Percentiles rank a stretch among this genome's conserved stretches.
Evolutionary conservation across 2,888 invertebrate species (phyloP).

Genomic region (Augochlorella aurata): DNA sequence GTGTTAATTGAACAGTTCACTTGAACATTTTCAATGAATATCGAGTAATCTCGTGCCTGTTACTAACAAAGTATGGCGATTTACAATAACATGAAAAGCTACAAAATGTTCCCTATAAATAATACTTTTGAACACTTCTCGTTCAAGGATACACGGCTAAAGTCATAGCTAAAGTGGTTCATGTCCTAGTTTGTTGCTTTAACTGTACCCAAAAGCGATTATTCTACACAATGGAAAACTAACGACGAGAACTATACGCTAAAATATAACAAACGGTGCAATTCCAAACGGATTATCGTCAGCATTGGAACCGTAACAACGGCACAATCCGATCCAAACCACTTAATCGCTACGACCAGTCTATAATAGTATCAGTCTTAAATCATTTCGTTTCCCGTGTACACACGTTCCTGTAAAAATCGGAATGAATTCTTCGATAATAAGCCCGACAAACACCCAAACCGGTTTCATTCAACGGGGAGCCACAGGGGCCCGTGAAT

Average conservation of each 20-base stretch:
- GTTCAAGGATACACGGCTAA: not conserved
- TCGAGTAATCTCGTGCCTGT: not conserved
- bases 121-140: slow-evolving; percentile 18
- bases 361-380: slow-evolving; percentile 53
- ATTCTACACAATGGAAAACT: not conserved
- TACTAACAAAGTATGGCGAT: slow-evolving; percentile 1
- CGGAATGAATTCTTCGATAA: not conserved
- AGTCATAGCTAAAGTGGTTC: not conserved
- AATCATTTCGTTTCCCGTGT: slow-evolving; percentile 26
- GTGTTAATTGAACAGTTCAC: not conserved
- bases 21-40: not conserved
- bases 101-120: slow-evolving; percentile 8
- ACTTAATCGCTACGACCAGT: slow-evolving; percentile 48
- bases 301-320: not conserved
- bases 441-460: not conserved
- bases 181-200: not conserved
- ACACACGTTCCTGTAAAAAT: not conserved
- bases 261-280: slow-evolving; percentile 44
- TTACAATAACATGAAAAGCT: not conserved
- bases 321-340: not conserved
- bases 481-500: not conserved
- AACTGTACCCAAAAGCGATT: not conserved
- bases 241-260: not conserved
- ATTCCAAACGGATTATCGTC: slow-evolving; percentile 22
- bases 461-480: not conserved